These are phyloP conservation scores for Drosophila repleta DNA, from an alignment of 1,140 invertebrate species.

Conservation along the genomic window DNA sequence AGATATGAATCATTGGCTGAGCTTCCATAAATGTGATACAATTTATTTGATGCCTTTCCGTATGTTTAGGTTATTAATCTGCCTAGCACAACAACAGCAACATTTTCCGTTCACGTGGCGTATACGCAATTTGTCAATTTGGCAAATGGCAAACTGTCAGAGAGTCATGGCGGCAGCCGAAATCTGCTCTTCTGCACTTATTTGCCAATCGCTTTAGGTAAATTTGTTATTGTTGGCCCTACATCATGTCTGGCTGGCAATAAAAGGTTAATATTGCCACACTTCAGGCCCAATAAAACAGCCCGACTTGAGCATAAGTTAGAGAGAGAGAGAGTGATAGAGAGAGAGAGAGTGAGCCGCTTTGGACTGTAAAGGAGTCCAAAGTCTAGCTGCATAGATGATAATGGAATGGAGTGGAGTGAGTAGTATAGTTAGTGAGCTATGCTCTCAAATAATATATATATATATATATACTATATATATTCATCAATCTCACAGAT, in stretches of 20 bases:
- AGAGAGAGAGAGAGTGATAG: too few species aligned
- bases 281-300: too few species aligned
- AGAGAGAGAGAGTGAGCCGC: too few species aligned
- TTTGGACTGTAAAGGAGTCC: too few species aligned
- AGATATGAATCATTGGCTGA: neutral
- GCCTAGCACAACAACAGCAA: neutral
- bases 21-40: slow-evolving; percentile 3
- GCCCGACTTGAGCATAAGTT: too few species aligned
- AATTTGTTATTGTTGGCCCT: neutral
- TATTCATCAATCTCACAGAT: too few species aligned
- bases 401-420: too few species aligned
- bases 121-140: slow-evolving; percentile 8
- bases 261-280: too few species aligned
- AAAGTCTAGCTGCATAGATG: too few species aligned
- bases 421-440: too few species aligned
- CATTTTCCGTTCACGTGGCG: slow-evolving; percentile 1
- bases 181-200: neutral
- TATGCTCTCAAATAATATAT: too few species aligned
- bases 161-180: neutral
- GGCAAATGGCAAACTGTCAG: slow-evolving; percentile 4
- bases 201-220: neutral
- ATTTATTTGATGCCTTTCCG: slow-evolving; percentile 13
- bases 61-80: slow-evolving; percentile 11
- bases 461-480: too few species aligned
- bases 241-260: neutral